Evolutionary conservation across 92 coral and sea anemone genomes (phyloP).

Genomic region (Zoanthus gigantus): DNA sequence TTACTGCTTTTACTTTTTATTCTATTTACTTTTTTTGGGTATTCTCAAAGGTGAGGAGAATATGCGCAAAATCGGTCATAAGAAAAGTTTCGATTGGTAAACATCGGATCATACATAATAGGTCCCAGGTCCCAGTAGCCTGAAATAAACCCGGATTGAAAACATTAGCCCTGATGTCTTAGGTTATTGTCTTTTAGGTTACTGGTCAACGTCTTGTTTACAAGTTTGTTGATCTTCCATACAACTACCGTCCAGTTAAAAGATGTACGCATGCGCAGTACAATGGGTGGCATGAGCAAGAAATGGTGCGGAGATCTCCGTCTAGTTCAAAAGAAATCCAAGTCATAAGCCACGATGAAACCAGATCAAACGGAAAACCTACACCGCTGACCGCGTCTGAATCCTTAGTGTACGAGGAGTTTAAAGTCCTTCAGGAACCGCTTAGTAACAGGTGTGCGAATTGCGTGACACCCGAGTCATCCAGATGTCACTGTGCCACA

Average conservation of each 20-base stretch:
- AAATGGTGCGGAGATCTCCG: neutral
- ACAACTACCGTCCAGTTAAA: slow-evolving; percentile 86
- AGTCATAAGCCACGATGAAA: slow-evolving; percentile 14
- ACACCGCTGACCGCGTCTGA: slow-evolving; percentile 8
- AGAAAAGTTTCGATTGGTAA: too few relatives aligned
- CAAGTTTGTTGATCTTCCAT: slow-evolving; percentile 97
- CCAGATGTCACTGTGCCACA: slow-evolving; percentile 22
- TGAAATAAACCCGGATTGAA: neutral
- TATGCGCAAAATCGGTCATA: too few relatives aligned
- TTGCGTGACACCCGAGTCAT: slow-evolving; percentile 55
- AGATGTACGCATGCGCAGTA: slow-evolving; percentile 34
- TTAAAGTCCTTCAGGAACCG: slow-evolving; percentile 80
- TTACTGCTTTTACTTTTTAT: too few relatives aligned
- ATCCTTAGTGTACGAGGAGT: slow-evolving; percentile 42
- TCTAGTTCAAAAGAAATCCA: neutral
- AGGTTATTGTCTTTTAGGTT: slow-evolving; percentile 59
- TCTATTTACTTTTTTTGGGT: too few relatives aligned
- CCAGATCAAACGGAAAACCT: neutral
- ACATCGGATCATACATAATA: too few relatives aligned
- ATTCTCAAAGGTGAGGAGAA: too few relatives aligned
- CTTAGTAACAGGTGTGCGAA: slow-evolving; percentile 52
- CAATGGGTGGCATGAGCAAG: neutral
- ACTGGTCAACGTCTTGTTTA: slow-evolving; percentile 96
- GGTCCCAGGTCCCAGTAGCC: too few relatives aligned
- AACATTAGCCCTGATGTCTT: neutral